phyloP scores from a whole-genome alignment of 2,888 invertebrate genomes.

The Tribolium freemani region DNA sequence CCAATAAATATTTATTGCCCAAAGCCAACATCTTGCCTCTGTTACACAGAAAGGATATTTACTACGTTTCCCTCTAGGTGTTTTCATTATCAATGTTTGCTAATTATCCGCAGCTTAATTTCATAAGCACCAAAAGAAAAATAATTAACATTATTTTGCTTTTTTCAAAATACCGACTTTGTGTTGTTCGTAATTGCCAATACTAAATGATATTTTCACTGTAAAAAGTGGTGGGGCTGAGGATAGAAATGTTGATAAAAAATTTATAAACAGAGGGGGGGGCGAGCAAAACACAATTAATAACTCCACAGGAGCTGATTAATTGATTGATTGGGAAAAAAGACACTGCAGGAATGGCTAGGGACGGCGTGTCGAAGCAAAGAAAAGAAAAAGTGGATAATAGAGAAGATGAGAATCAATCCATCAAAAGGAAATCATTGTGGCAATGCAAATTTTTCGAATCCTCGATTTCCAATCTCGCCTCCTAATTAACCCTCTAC shows the following conservation, averaged over 20 bases:
- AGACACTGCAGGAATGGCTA: not conserved
- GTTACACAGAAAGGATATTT: not conserved
- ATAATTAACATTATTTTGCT: no score
- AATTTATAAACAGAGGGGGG: not conserved
- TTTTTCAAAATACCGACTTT: no score
- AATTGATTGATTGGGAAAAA: not conserved
- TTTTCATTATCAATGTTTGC: no score
- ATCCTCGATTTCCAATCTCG: not conserved
- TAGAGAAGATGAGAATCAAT: not conserved
- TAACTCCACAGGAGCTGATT: not conserved
- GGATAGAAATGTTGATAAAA: not conserved
- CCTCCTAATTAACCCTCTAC: conserved; percentile 2
- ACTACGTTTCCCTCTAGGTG: no score
- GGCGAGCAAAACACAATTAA: not conserved
- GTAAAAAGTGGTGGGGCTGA: not conserved
- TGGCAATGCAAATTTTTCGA: not conserved
- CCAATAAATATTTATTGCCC: conserved; percentile 28
- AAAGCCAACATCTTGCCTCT: conserved; percentile 6
- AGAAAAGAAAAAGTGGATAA: not conserved
- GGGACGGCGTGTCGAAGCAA: not conserved
- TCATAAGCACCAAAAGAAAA: no score
- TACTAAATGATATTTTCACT: no score
- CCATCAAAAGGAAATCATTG: not conserved
- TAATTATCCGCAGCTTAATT: no score
- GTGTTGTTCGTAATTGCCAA: no score